phyloP scores from a whole-genome alignment of 2,797 vertebrate genomes.

The Bryconaethiops microstoma region DNA sequence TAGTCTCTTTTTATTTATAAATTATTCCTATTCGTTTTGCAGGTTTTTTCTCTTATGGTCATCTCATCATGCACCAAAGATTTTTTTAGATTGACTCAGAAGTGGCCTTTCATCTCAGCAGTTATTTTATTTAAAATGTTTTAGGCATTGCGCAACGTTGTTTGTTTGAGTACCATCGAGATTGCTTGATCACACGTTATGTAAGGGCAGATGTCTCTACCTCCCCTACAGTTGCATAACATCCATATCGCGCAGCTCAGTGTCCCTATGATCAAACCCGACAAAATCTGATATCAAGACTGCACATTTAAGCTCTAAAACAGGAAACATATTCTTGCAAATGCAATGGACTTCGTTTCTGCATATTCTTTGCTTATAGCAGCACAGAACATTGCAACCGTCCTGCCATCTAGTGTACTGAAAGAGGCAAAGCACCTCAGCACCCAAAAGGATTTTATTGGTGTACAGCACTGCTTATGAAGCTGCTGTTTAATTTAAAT shows the following conservation, averaged over 20 bases:
- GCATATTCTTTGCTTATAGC: background rate
- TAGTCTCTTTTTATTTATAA: background rate
- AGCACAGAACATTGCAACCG: background rate
- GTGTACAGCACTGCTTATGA: background rate
- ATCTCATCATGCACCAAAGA: background rate
- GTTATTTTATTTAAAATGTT: background rate
- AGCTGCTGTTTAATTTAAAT: background rate
- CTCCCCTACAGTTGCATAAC: conserved; percentile 18
- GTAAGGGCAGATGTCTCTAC: conserved; percentile 20
- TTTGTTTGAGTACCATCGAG: conserved; percentile 26
- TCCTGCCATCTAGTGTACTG: conserved; percentile 45
- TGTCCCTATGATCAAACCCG: background rate
- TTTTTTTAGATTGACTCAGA: background rate
- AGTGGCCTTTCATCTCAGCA: background rate
- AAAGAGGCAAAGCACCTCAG: background rate
- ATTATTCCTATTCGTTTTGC: background rate
- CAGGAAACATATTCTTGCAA: background rate
- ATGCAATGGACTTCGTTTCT: background rate
- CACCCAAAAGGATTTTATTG: background rate
- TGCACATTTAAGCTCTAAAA: background rate
- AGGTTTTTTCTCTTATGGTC: background rate
- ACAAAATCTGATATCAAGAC: background rate
- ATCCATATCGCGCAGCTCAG: background rate
- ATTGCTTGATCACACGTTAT: conserved; percentile 16
- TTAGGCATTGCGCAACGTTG: background rate